phyloP scores from a whole-genome alignment of 2,888 invertebrate genomes.

The Pheosia gnoma region DNA sequence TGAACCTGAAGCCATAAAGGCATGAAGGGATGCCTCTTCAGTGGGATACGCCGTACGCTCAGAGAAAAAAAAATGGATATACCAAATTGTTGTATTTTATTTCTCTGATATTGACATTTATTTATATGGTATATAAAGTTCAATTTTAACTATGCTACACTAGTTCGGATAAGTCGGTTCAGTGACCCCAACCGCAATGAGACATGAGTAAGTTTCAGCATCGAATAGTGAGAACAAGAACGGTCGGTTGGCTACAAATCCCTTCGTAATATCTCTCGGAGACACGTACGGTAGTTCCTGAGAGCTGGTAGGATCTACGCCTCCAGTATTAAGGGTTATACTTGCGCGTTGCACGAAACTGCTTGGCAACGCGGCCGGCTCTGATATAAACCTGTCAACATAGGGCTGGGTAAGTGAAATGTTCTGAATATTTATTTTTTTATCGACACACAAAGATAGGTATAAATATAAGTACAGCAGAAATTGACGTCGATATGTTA shows the following conservation, averaged over 20 bases:
- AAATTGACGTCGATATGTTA: too few species aligned
- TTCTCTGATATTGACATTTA: too few species aligned
- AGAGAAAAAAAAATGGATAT: too few species aligned
- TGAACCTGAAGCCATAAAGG: too few species aligned
- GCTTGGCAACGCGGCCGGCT: slow-evolving; percentile 22
- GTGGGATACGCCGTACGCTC: too few species aligned
- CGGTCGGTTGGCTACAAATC: slow-evolving; percentile 41
- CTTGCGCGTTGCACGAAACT: slow-evolving; percentile 28
- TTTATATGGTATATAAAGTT: too few species aligned
- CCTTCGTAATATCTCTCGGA: slow-evolving; percentile 16
- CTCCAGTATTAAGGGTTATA: slow-evolving; percentile 19
- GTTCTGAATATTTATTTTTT: neutral
- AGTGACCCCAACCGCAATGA: slow-evolving; percentile 24
- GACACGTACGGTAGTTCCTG: slow-evolving; percentile 2
- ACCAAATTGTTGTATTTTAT: too few species aligned
- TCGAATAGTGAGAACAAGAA: slow-evolving; percentile 41
- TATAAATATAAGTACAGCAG: too few species aligned
- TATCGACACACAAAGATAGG: too few species aligned
- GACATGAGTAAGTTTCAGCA: slow-evolving; percentile 28
- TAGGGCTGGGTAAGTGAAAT: neutral
- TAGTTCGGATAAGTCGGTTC: slow-evolving; percentile 4
- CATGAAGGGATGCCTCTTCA: too few species aligned
- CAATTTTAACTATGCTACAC: too few species aligned
- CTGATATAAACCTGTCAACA: neutral
- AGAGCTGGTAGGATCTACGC: slow-evolving; percentile 14